Conservation (phyloP, 2,888 invertebrate species). For the Corythucha ciliata region DNA sequence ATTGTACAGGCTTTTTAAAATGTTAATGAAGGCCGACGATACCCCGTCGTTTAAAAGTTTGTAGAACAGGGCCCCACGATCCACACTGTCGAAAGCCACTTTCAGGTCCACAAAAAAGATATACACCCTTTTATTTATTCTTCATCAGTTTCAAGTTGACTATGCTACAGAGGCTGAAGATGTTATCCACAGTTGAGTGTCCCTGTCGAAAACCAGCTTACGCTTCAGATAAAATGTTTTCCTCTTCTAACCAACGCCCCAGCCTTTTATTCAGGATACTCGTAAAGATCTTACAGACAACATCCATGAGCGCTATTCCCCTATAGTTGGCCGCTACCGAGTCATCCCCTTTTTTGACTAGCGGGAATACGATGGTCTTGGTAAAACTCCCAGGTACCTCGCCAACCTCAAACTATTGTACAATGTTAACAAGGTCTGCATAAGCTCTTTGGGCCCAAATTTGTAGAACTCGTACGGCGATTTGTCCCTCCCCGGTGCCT, state of each 20-base stretch:
- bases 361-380: constrained; percentile 17
- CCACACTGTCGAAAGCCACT: constrained; percentile 19
- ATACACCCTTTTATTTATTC: constrained; percentile 1
- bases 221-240: constrained; percentile 10
- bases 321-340: constrained; percentile 20
- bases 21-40: not conserved
- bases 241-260: not conserved
- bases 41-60: constrained; percentile 7
- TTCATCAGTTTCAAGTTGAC: constrained; percentile 2
- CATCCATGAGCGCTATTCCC: constrained; percentile 21
- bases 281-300: constrained; percentile 18
- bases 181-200: constrained; percentile 13
- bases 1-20: constrained; percentile 3
- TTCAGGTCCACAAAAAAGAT: constrained; percentile 16
- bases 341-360: constrained; percentile 21
- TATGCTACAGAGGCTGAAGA: constrained; percentile 10
- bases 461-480: constrained; percentile 1
- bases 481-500: constrained; percentile 8
- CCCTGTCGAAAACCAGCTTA: constrained; percentile 18
- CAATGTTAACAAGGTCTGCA: not conserved
- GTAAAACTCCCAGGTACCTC: not conserved
- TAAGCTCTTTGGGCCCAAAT: not conserved
- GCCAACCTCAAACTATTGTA: not conserved
- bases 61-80: constrained; percentile 5
- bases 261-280: constrained; percentile 18